phyloP scores from a whole-genome alignment of 2,888 invertebrate genomes.

The Tromatobia lineatoria region DNA sequence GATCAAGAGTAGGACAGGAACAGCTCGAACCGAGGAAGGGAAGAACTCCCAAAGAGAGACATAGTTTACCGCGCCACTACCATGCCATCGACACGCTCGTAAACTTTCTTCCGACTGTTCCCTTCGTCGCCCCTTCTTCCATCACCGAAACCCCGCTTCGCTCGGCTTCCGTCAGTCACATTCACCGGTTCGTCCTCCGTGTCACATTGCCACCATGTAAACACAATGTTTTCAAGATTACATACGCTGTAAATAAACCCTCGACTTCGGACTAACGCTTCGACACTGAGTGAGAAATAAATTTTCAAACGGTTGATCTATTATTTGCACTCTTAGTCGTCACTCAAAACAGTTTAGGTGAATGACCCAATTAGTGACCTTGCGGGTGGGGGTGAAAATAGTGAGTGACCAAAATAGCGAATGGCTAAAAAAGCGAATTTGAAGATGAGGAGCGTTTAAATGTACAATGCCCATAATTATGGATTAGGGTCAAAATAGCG shows the following conservation, averaged over 20 bases:
- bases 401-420: no score
- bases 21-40: constrained; percentile 57
- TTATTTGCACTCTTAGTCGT: background rate
- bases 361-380: no score
- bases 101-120: constrained; percentile 64
- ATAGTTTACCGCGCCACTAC: constrained; percentile 30
- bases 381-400: no score
- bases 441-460: no score
- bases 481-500: no score
- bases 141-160: background rate
- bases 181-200: background rate
- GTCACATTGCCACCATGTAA: background rate
- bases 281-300: background rate
- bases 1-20: constrained; percentile 48
- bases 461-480: no score
- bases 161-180: background rate
- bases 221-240: background rate
- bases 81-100: constrained; percentile 35
- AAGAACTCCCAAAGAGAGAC: constrained; percentile 50
- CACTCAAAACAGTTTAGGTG: no score
- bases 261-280: background rate
- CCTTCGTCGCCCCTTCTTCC: constrained; percentile 26
- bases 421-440: no score
- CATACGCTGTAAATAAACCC: background rate
- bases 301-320: background rate